phyloP scores from a whole-genome alignment of 2,888 invertebrate genomes.

The Caenorhabditis wallacei region DNA sequence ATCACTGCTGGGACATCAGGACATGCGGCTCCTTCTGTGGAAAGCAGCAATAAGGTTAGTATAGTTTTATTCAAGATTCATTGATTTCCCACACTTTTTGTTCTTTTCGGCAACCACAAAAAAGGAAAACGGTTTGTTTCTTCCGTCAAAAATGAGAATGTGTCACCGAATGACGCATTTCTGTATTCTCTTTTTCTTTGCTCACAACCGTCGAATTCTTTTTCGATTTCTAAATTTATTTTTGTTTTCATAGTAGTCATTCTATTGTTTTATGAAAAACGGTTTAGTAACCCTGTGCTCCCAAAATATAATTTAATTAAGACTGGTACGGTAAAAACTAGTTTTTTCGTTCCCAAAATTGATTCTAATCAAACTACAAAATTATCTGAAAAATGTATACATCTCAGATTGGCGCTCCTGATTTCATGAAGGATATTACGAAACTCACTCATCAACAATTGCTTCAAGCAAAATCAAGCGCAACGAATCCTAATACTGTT shows the following conservation, averaged over 20 bases:
- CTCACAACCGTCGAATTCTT: background rate
- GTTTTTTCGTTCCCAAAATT: too few relatives aligned
- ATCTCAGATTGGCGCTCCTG: background rate
- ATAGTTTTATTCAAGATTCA: background rate
- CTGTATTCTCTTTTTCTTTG: slow-evolving; percentile 4
- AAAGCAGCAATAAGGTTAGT: slow-evolving; percentile 21
- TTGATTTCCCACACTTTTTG: background rate
- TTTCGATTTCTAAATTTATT: background rate
- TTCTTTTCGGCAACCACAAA: background rate
- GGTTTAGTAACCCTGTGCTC: too few relatives aligned
- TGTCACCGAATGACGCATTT: slow-evolving; percentile 17
- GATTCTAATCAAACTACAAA: too few relatives aligned
- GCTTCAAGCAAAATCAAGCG: background rate
- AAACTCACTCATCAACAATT: slow-evolving; percentile 1
- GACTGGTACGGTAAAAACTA: too few relatives aligned
- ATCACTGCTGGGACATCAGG: slow-evolving; percentile 54
- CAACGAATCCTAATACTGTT: slow-evolving; percentile 4
- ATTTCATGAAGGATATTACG: slow-evolving; percentile 27
- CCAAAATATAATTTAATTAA: too few relatives aligned
- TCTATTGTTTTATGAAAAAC: too few relatives aligned
- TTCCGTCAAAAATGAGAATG: slow-evolving; percentile 11
- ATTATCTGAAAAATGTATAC: background rate
- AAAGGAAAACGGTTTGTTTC: slow-evolving; percentile 9
- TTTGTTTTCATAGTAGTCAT: background rate
- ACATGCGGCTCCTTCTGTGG: background rate